A percentile compares a stretch with the other conserved stretches of the same genome.
phyloP scores from a whole-genome alignment of 1,140 invertebrate species.

The Onthophagus taurus region DNA sequence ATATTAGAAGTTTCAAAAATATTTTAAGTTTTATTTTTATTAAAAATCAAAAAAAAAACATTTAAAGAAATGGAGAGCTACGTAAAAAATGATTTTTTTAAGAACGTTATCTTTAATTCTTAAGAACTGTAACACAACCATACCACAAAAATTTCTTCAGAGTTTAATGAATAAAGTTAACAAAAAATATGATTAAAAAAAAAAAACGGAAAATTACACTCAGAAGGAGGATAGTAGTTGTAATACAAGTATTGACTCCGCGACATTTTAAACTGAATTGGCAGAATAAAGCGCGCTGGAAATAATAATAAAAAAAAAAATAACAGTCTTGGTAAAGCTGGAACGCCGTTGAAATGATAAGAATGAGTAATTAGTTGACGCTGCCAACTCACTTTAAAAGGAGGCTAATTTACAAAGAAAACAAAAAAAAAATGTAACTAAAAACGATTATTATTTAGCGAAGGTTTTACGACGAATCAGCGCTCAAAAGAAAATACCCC shows the following conservation, averaged over 20 bases:
- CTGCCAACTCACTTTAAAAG: conserved; percentile 11
- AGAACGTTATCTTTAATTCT: conserved; percentile 9
- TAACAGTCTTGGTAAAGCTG: background rate
- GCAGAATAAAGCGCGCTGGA: conserved; percentile 1
- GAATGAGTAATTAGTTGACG: background rate
- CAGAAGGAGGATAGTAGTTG: background rate
- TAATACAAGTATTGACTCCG: conserved; percentile 1
- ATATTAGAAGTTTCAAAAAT: no score
- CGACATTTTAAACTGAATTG: conserved; percentile 11
- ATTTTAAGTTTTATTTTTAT: no score
- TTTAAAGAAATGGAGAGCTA: no score
- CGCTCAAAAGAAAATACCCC: no score
- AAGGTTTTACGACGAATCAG: background rate
- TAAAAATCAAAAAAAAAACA: no score
- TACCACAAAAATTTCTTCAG: conserved; percentile 7
- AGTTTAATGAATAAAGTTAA: conserved; percentile 9
- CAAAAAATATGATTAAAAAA: conserved; percentile 7
- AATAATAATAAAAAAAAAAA: background rate
- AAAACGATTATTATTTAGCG: conserved; percentile 1
- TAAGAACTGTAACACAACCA: conserved; percentile 11
- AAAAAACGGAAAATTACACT: background rate
- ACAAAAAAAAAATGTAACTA: conserved; percentile 4
- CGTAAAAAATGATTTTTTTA: no score
- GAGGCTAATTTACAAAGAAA: conserved; percentile 9
- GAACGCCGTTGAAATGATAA: background rate